Evolutionary conservation across 2,113 vertebrate genomes (phyloP), one percentile per base, ranked within the genome.

Genomic region (Felis chaus): DNA sequence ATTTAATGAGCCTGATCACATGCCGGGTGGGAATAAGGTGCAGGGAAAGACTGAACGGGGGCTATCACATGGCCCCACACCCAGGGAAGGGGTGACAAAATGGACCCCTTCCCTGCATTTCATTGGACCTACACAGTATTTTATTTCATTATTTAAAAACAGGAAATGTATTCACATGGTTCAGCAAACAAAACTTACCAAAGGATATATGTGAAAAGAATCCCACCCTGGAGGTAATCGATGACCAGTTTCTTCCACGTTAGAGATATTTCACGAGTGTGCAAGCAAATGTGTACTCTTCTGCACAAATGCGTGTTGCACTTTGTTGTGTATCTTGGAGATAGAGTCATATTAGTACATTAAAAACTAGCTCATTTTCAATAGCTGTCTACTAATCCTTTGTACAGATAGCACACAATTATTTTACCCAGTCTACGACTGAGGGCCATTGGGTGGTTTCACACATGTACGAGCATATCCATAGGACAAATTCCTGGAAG

Each of bases 141-240:
- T 90, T 68, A 73, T 41, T 69, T 85, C 33, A 68, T 90, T 57
- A 76, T 81, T 93, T 27, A 86, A 94, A 94, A 86, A 69, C 33
- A 89, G 4, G 29, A 91, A 80, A 89, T 61, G 4, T 4, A 25
- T 89, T 41, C 5, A 33, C 21, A 21, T 50, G 12, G 27, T 80
- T 94, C 33, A 80, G 41, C 92, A 95, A 23, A 23, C 90, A 89
- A 88, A 68, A 85, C 15, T 61, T 81, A 86, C 4, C 53, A 71
- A 87, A 91, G 39, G 29, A 29, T 19, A 55, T 92, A 41, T 92
- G 65, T 19, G 21, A 78, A 89, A 76, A 29, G 13, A 84, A 66
- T 76, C 36, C 57, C 31, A 74, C 39, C 15, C 39, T 27, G 31
- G 33, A 39, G 41, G 29, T 23, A 36, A 55, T 18, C 3, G 7